phyloP scores from a whole-genome alignment of 2,113 vertebrate genomes.

The Murina feae region DNA sequence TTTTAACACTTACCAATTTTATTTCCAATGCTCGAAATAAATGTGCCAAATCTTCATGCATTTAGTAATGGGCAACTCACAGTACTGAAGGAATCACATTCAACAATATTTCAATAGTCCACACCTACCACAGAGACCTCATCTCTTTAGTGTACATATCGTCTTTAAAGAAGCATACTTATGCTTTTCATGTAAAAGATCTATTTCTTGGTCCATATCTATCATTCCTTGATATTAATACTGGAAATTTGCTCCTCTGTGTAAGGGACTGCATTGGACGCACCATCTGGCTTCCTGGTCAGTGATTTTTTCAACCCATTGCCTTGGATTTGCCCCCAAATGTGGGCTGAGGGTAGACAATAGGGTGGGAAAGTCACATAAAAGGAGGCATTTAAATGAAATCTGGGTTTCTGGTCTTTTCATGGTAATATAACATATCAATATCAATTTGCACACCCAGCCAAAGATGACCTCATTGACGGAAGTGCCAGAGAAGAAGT shows the following conservation, averaged over 20 bases:
- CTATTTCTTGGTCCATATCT: background rate
- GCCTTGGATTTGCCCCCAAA: constrained; percentile 10
- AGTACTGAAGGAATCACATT: background rate
- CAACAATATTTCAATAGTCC: background rate
- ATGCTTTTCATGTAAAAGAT: background rate
- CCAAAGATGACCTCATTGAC: constrained; percentile 28
- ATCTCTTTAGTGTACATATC: background rate
- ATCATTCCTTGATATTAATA: background rate
- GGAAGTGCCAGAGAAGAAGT: background rate
- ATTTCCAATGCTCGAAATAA: background rate
- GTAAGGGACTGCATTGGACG: background rate
- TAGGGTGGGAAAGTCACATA: background rate
- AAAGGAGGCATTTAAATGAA: background rate
- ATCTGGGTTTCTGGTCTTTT: constrained; percentile 13
- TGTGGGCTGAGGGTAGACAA: background rate
- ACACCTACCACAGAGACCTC: background rate
- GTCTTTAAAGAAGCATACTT: background rate
- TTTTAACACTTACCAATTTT: background rate
- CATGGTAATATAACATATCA: background rate
- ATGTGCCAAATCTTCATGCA: background rate
- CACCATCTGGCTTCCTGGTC: background rate
- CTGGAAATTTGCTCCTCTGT: background rate
- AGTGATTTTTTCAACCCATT: background rate
- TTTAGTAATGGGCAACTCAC: background rate
- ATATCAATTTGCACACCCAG: constrained; percentile 13